Percentiles rank a stretch among this genome's conserved stretches.
Evolutionary conservation across 2,888 invertebrate species (phyloP).

Genomic region (Plemyria rubiginata): DNA sequence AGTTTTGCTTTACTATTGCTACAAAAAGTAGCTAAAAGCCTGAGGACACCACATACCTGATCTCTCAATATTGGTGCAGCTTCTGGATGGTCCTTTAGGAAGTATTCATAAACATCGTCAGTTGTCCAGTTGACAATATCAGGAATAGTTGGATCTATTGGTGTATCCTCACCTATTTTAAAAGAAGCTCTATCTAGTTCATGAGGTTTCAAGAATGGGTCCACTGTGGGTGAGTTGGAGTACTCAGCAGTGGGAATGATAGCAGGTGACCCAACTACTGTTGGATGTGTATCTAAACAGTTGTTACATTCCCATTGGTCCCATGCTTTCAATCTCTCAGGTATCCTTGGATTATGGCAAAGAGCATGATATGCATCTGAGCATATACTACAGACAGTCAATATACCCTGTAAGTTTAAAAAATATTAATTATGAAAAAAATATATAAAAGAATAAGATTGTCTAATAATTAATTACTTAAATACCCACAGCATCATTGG

Average conservation of each 20-base stretch:
- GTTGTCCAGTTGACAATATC: slow-evolving; percentile 93
- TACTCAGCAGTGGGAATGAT: slow-evolving; percentile 66
- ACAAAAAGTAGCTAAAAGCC: background rate
- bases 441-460: no score
- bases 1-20: no score
- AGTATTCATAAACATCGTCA: slow-evolving; percentile 92
- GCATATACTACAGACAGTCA: slow-evolving; percentile 93
- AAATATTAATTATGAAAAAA: no score
- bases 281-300: slow-evolving; percentile 81
- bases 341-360: slow-evolving; percentile 90
- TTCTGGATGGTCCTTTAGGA: slow-evolving; percentile 90
- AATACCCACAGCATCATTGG: slow-evolving; percentile 88
- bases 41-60: slow-evolving; percentile 84
- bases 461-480: background rate
- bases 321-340: slow-evolving; percentile 83
- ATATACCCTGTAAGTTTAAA: no score
- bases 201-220: slow-evolving; percentile 78
- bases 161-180: slow-evolving; percentile 69
- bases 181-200: slow-evolving; percentile 74
- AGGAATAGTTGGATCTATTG: slow-evolving; percentile 88
- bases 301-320: slow-evolving; percentile 90
- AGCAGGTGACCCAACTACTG: slow-evolving; percentile 66
- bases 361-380: slow-evolving; percentile 93
- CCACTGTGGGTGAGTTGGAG: slow-evolving; percentile 55
- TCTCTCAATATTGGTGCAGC: slow-evolving; percentile 93